These are phyloP conservation scores for Phaethornis superciliosus DNA, from an alignment of 2,113 vertebrate genomes.

Conservation along the genomic window DNA sequence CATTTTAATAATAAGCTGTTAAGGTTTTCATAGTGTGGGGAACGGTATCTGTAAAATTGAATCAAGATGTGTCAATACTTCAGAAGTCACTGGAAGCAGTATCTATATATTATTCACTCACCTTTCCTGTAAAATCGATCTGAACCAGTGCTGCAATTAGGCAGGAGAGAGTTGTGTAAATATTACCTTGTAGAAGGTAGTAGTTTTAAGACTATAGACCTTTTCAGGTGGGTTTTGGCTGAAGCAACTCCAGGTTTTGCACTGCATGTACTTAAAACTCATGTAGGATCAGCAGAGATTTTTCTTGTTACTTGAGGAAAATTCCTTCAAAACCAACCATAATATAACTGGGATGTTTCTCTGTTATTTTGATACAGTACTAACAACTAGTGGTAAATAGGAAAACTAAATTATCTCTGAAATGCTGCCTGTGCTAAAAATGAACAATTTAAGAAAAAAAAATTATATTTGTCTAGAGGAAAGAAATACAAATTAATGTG, in stretches of 20 bases:
- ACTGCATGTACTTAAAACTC: fast-evolving
- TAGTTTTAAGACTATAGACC: neutral
- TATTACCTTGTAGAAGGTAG: neutral
- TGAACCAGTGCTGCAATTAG: neutral
- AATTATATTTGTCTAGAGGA: neutral
- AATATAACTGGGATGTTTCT: neutral
- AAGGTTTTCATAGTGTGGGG: neutral
- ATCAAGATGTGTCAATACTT: neutral
- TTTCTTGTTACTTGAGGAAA: neutral
- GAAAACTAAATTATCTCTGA: neutral
- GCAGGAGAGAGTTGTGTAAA: neutral
- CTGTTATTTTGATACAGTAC: neutral
- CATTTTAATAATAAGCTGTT: neutral
- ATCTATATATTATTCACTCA: no score
- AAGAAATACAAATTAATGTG: neutral
- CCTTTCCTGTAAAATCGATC: neutral
- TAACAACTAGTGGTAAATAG: neutral
- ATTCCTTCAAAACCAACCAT: neutral
- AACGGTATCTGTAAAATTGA: neutral
- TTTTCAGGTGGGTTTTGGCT: neutral
- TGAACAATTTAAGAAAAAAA: neutral
- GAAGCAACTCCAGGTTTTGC: neutral
- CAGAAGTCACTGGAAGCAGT: neutral
- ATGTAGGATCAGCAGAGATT: neutral
- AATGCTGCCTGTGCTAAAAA: neutral